These are phyloP conservation scores for Larimichthys polyactis DNA, from an alignment of 2,113 vertebrate genomes.

Conservation along the genomic window DNA sequence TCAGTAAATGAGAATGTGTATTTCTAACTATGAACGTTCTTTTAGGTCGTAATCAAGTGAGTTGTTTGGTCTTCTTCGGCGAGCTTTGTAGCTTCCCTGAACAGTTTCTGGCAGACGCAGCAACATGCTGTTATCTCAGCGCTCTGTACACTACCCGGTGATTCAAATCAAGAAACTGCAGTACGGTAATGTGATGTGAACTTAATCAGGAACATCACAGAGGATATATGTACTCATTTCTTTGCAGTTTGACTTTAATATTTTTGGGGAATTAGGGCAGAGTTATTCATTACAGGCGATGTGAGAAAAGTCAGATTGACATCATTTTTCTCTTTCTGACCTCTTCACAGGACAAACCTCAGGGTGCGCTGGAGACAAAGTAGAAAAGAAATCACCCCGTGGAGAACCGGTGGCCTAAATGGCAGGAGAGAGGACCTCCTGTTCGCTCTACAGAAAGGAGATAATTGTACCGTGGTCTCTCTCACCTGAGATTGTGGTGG, in stretches of 20 bases:
- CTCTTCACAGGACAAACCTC: conserved; percentile 34
- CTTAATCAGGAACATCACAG: no score
- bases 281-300: not conserved
- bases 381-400: conserved; percentile 34
- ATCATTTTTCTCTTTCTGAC: conserved; percentile 15
- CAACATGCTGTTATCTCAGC: no score
- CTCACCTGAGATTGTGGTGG: conserved; percentile 96
- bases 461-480: conserved; percentile 52
- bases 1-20: no score
- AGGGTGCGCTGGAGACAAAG: not conserved
- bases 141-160: no score
- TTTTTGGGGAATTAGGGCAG: not conserved
- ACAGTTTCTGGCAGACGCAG: no score
- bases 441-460: conserved; percentile 48
- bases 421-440: conserved; percentile 35
- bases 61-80: no score
- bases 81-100: no score
- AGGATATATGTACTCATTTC: no score
- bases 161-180: no score
- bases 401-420: conserved; percentile 38
- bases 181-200: no score
- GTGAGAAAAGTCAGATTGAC: conserved; percentile 24
- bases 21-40: no score
- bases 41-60: no score
- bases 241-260: not conserved